A percentile compares a stretch with the other conserved stretches of the same genome.
Evolutionary conservation across 2,888 invertebrate genomes (phyloP).

Genomic region (Eupithecia vulgata): DNA sequence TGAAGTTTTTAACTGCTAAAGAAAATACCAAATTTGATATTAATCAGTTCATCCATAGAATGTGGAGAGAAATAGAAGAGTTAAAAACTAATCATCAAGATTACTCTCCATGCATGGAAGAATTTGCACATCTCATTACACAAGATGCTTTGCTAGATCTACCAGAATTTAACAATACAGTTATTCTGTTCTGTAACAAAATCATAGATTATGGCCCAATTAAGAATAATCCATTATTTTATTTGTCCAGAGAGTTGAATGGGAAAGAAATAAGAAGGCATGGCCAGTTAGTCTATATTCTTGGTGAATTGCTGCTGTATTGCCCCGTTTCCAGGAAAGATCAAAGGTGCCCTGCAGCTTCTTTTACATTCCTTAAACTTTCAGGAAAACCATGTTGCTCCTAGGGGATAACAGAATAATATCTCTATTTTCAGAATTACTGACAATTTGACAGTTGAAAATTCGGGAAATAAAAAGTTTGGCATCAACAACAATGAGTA

Average conservation of each 20-base stretch:
- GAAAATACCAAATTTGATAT: slow-evolving; percentile 55
- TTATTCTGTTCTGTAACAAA: slow-evolving; percentile 64
- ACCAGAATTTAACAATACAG: slow-evolving; percentile 61
- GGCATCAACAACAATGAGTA: slow-evolving; percentile 51
- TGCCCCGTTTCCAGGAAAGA: slow-evolving; percentile 80
- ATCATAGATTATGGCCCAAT: slow-evolving; percentile 69
- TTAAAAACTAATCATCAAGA: slow-evolving; percentile 72
- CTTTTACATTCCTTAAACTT: background rate
- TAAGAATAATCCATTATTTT: slow-evolving; percentile 66
- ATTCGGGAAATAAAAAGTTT: slow-evolving; percentile 57
- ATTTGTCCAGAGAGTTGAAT: slow-evolving; percentile 51
- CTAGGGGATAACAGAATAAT: background rate
- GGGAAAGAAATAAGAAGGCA: slow-evolving; percentile 47
- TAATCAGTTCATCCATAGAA: slow-evolving; percentile 61
- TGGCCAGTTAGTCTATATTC: slow-evolving; percentile 65
- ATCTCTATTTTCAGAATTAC: slow-evolving; percentile 61
- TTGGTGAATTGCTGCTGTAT: slow-evolving; percentile 77
- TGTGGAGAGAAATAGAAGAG: slow-evolving; percentile 77
- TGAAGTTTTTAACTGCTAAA: slow-evolving; percentile 52
- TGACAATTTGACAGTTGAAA: slow-evolving; percentile 62
- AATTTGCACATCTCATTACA: slow-evolving; percentile 68
- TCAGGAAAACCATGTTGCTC: background rate
- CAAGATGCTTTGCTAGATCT: slow-evolving; percentile 58
- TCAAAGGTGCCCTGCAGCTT: slow-evolving; percentile 72
- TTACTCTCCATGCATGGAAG: slow-evolving; percentile 70